Base-by-base conservation (phyloP, 35 echinoderm and acorn worm genomes). In the Hemicentrotus pulcherrimus region DNA sequence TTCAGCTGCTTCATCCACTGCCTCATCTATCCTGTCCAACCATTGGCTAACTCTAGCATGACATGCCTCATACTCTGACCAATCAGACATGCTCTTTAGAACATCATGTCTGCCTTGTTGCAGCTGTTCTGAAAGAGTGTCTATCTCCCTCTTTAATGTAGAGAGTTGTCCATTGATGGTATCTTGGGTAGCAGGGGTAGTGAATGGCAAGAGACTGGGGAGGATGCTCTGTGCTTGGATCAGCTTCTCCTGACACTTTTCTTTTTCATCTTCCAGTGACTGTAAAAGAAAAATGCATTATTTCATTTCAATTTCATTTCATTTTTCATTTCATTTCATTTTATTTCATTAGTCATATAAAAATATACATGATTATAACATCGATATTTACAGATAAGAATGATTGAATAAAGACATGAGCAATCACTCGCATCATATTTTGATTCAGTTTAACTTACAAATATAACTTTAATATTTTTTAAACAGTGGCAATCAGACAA, bases 1-100 rank as follows among this genome's bases (percentile, higher is more conserved):
- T 88, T 95, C 60, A 32, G 95, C 61, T 88, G 95, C 97, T 47
- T 60, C 65, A 92, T 88, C 85, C 24, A 97, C 19, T 31, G 86
- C 70, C 9, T 95, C 86, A 31, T 97, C 95, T 31, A 46, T 95
- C 31, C 94, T 47, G 31, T 47, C 88, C 88, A 97, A 31, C 97
- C 97, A 96, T 16, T 95, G 30, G 30, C 35, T 85, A 55, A 96
- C 33, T 31, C 95, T 86, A 10, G 88, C 70, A 14, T 65, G 35
- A 87, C 88, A 91, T 3, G 31, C 95, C 90, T 95, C 46, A 65
- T 95, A 97, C 13, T 96, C 94, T 65, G 94, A 92, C 97, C 97
- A 97, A 15, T 94, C 89, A 28, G 46, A 86, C 2, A 95, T 32
- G 16, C 94, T 88, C 15, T 50, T 65, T 65, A 95, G 94, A 45